Evolutionary conservation across 2,888 invertebrate species (phyloP).

Genomic region (Coelogynopora nodosa): DNA sequence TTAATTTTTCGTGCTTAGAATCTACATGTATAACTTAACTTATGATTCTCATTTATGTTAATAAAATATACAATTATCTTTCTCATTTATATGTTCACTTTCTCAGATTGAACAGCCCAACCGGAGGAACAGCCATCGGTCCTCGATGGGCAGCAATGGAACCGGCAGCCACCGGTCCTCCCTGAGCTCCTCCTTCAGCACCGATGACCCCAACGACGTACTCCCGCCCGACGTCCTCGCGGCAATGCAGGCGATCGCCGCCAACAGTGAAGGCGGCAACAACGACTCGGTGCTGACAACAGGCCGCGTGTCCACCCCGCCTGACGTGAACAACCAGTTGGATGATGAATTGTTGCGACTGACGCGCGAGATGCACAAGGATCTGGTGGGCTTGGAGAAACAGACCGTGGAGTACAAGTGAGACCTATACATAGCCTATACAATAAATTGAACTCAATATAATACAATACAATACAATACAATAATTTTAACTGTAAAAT

Average conservation of each 20-base stretch:
- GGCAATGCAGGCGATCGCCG: not conserved
- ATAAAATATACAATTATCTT: too few species aligned
- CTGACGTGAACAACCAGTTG: not conserved
- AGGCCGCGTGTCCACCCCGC: not conserved
- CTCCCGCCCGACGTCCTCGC: not conserved
- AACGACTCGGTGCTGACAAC: not conserved
- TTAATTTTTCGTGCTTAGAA: too few species aligned
- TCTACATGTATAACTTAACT: too few species aligned
- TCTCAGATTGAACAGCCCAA: not conserved
- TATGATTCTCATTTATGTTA: too few species aligned
- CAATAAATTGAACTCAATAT: too few species aligned
- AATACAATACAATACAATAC: too few species aligned
- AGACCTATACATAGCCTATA: too few species aligned
- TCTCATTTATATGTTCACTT: too few species aligned
- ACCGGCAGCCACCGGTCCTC: not conserved
- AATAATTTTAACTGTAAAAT: too few species aligned
- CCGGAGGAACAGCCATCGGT: not conserved
- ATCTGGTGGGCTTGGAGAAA: conserved; percentile 68
- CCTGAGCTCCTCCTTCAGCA: not conserved
- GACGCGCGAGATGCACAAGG: conserved; percentile 49
- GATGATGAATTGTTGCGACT: conserved; percentile 34
- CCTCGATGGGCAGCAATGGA: not conserved
- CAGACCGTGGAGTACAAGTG: conserved; percentile 79
- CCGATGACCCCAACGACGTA: not conserved
- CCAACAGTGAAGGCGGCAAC: not conserved